phyloP scores from a whole-genome alignment of 2,888 invertebrate genomes.

The Ochropleura plecta region DNA sequence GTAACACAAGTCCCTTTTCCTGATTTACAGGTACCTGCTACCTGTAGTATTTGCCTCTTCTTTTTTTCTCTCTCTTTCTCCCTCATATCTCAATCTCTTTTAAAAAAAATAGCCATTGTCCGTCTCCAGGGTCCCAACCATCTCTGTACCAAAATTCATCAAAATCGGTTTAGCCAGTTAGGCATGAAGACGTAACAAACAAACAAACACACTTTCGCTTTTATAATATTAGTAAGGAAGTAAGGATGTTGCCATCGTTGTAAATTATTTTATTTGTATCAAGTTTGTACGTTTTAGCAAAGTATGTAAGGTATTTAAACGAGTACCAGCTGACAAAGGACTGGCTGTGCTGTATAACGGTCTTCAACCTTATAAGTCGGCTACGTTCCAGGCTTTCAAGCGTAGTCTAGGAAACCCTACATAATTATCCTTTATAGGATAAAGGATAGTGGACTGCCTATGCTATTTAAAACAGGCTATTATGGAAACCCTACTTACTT shows the following conservation, averaged over 20 bases:
- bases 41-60: too few relatives aligned
- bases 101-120: too few relatives aligned
- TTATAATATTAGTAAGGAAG: too few relatives aligned
- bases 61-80: too few relatives aligned
- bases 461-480: slow-evolving; percentile 2
- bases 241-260: background rate
- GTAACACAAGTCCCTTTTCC: too few relatives aligned
- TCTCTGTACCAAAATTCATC: too few relatives aligned
- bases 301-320: background rate
- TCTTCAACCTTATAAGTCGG: slow-evolving; percentile 56
- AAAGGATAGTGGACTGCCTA: slow-evolving; percentile 1
- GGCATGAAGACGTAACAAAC: too few relatives aligned
- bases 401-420: slow-evolving; percentile 44
- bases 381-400: slow-evolving; percentile 32
- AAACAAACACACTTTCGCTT: too few relatives aligned
- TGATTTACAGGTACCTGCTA: too few relatives aligned
- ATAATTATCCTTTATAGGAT: slow-evolving; percentile 29
- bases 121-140: too few relatives aligned
- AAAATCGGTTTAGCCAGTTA: too few relatives aligned
- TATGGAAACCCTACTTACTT: background rate
- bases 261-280: background rate
- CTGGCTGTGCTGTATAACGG: slow-evolving; percentile 24
- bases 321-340: slow-evolving; percentile 10
- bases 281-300: slow-evolving; percentile 6
- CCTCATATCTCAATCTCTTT: too few relatives aligned